A percentile compares a stretch with the other conserved stretches of the same genome.
phyloP scores from a whole-genome alignment of 2,113 vertebrate species.

The Athene noctua region DNA sequence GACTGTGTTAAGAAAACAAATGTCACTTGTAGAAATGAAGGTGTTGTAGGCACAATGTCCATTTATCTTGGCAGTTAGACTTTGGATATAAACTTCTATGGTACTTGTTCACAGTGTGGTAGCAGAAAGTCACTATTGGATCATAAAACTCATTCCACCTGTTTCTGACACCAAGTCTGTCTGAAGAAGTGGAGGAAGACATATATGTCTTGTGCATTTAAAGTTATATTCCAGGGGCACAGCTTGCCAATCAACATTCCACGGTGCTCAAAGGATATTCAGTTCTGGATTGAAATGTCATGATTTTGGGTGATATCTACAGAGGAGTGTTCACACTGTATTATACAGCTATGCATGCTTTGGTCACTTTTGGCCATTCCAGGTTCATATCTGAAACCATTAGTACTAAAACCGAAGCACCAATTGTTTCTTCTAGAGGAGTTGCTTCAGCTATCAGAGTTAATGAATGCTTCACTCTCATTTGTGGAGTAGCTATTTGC shows the following conservation, averaged over 20 bases:
- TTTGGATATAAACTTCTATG: not conserved
- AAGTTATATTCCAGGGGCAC: not conserved
- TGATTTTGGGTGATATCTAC: not conserved
- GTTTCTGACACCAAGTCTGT: not conserved
- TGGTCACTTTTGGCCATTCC: not conserved
- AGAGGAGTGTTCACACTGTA: not conserved
- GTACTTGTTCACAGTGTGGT: not conserved
- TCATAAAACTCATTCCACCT: not conserved
- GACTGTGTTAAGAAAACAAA: not conserved
- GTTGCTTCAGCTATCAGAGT: not conserved
- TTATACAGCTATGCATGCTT: not conserved
- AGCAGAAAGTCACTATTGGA: not conserved
- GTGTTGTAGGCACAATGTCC: not conserved
- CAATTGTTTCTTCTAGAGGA: not conserved
- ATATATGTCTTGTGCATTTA: not conserved
- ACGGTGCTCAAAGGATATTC: not conserved
- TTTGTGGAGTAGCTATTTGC: not conserved
- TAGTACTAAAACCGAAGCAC: not conserved
- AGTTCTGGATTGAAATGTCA: not conserved
- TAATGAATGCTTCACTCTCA: not conserved
- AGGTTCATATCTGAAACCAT: not conserved
- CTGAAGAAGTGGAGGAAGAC: not conserved
- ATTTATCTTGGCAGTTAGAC: not conserved
- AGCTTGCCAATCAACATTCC: not conserved
- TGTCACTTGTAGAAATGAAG: not conserved